Evolutionary conservation across 1,140 invertebrate species (phyloP), one percentile per base, ranked within the genome.

Genomic region (Papilio dardanus): DNA sequence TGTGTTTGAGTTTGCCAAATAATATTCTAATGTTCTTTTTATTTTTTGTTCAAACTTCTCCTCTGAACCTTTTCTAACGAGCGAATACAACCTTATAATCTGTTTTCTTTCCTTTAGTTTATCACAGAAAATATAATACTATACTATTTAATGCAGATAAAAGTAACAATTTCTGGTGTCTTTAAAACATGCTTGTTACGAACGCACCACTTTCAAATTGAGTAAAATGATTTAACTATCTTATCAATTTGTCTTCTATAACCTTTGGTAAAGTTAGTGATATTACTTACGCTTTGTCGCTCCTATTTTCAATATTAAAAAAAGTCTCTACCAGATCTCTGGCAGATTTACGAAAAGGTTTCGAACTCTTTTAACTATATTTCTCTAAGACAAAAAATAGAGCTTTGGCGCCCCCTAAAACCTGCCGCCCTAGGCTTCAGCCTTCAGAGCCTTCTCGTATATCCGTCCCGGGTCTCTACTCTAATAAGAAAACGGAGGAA

Each of bases 1-100:
- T 82, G 71, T 73, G 21, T 73, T 73, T 73, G 71, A 73, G 28
- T 73, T 73, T 54, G 71, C 12, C 71, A 73, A 73, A 73, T 73
- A 73, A n/a, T 71, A 71, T 71, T 71, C 21, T 71, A 71, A 73
- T 73, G 46, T 73, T 73, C 46, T 33, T 54, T 33, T 31, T 54
- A 54, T 73, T 58, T 58, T 58, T 28, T 4, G 54, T 28, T 58
- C 54, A 58, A 58, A 30, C 54, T 58, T 58, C 24, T 58, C 21
- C 30, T 58, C 24, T 28, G 54, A 58, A 58, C 12, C 54, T 14
- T 58, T 14, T 30, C 3, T 58, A 58, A 58, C 54, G 24, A 58
- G 24, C 54, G 54, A 58, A 24, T 58, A 28, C 12, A 58, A 12
- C 7, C 3, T 28, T 58, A 42, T 42, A 5, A 2, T 6, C 0